A percentile compares a stretch with the other conserved stretches of the same genome.
These are phyloP conservation scores for Labia minor DNA, from an alignment of 2,888 invertebrate species.

Conservation along the genomic window DNA sequence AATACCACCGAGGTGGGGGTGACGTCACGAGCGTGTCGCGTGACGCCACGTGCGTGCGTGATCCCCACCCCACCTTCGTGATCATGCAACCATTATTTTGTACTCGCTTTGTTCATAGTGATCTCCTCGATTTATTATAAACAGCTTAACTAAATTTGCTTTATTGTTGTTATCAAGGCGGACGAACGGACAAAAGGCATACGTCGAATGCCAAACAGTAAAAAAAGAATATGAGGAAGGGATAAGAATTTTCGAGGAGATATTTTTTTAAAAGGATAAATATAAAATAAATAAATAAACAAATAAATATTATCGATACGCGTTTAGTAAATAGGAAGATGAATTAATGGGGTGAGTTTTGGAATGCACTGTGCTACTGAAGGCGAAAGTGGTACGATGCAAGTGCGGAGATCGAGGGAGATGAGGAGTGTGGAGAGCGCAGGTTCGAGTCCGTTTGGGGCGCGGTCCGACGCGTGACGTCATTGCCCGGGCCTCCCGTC, in stretches of 20 bases:
- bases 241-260: too few species aligned
- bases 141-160: too few species aligned
- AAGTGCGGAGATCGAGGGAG: too few species aligned
- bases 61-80: not conserved
- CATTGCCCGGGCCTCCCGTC: conserved; percentile 9
- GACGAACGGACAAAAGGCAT: too few species aligned
- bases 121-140: too few species aligned
- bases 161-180: too few species aligned
- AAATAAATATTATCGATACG: not conserved
- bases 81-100: not conserved
- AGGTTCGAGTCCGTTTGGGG: not conserved
- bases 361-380: not conserved
- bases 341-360: not conserved
- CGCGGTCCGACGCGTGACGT: not conserved
- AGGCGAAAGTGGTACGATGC: not conserved
- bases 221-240: too few species aligned
- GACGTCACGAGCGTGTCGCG: not conserved
- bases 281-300: too few species aligned
- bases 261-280: too few species aligned
- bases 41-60: conserved; percentile 3
- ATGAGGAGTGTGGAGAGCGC: not conserved
- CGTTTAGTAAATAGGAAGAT: too few species aligned
- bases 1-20: conserved; percentile 2
- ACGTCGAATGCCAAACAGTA: too few species aligned
- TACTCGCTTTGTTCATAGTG: too few species aligned